Conservation (phyloP, 1,140 invertebrate genomes). For the Halictus rubicundus region DNA sequence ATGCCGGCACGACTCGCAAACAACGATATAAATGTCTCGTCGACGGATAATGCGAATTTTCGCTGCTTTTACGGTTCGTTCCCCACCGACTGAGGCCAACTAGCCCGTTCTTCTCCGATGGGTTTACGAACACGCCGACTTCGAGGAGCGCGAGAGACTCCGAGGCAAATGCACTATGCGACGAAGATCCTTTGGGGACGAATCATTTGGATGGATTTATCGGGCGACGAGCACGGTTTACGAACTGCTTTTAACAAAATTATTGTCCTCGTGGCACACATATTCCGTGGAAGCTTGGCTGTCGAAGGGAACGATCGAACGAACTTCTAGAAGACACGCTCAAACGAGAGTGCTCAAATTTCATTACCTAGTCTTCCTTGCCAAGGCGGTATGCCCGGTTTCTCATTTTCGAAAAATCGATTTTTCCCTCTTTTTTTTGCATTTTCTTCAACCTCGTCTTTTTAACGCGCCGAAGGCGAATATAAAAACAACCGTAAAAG, state of each 20-base stretch:
- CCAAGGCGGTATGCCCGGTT: too few species aligned
- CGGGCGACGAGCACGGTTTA: neutral
- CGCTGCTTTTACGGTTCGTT: constrained; percentile 19
- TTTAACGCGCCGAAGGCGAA: too few species aligned
- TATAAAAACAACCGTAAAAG: too few species aligned
- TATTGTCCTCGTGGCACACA: neutral
- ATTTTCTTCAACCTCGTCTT: too few species aligned
- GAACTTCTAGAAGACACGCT: too few species aligned
- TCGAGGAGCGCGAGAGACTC: neutral
- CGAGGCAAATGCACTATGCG: neutral
- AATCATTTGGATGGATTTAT: neutral
- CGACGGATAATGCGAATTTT: constrained; percentile 38
- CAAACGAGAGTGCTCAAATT: too few species aligned
- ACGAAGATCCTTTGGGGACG: neutral
- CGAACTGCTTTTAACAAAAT: neutral
- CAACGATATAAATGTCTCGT: constrained; percentile 15
- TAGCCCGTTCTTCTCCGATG: constrained; percentile 2
- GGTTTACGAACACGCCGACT: neutral
- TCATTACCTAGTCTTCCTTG: too few species aligned
- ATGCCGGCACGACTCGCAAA: constrained; percentile 7
- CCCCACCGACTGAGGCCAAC: neutral
- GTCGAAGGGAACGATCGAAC: neutral
- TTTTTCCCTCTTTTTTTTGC: too few species aligned
- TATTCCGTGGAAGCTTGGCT: neutral
- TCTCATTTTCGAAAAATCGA: too few species aligned